Evolutionary conservation across 2,888 invertebrate species (phyloP).

Genomic region (Drosophila koepferae): DNA sequence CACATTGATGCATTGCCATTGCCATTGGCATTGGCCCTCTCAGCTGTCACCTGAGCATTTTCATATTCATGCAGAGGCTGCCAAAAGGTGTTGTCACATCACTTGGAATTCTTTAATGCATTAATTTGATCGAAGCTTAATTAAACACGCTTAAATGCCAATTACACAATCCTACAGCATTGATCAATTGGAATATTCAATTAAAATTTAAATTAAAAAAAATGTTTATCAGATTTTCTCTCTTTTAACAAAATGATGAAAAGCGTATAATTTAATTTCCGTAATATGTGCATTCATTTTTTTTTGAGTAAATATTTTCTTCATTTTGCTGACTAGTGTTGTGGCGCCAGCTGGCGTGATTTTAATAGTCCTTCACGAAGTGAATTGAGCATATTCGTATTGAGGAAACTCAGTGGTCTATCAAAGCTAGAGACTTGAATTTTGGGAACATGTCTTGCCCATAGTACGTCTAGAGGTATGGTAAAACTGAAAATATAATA

Average conservation of each 20-base stretch:
- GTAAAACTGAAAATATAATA: too few species aligned
- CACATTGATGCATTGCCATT: conserved; percentile 24
- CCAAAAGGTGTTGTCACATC: conserved; percentile 40
- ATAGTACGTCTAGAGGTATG: too few species aligned
- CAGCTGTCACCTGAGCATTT: conserved; percentile 26
- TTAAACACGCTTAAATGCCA: conserved; percentile 57
- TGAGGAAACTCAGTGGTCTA: background rate
- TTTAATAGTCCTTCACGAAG: background rate
- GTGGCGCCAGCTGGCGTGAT: background rate
- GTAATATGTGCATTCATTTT: background rate
- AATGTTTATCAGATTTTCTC: background rate
- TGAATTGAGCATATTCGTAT: background rate
- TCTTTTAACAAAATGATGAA: background rate
- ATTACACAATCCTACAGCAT: conserved; percentile 46
- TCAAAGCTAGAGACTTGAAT: background rate
- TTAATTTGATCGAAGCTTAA: conserved; percentile 59
- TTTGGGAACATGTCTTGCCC: background rate
- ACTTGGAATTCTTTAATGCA: conserved; percentile 33
- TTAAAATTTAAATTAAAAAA: too few species aligned
- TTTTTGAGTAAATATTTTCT: background rate
- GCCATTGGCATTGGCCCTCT: conserved; percentile 32
- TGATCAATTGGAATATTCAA: background rate
- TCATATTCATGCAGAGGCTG: conserved; percentile 33
- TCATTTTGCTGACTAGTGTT: conserved; percentile 7
- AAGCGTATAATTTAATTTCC: background rate